Conservation (phyloP, 2,888 invertebrate genomes). For the Oligia strigilis region DNA sequence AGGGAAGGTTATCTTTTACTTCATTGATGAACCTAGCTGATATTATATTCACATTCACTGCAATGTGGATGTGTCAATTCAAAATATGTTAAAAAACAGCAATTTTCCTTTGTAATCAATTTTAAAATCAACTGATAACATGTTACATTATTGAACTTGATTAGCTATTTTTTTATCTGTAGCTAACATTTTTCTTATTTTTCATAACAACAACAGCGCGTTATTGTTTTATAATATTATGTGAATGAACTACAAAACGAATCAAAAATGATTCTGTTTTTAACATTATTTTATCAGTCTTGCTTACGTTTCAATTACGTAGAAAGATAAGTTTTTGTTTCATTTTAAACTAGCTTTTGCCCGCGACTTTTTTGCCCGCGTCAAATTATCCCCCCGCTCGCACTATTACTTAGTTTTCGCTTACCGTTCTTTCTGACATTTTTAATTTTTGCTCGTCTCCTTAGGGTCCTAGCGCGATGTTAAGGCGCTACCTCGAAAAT, state of each 20-base stretch:
- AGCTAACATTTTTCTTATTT: not conserved
- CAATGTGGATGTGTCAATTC: no score
- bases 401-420: not conserved
- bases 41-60: not conserved
- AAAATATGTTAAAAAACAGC: not conserved
- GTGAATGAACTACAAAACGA: slow-evolving; percentile 4
- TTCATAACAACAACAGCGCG: slow-evolving; percentile 15
- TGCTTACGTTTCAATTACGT: slow-evolving; percentile 13
- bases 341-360: not conserved
- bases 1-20: not conserved
- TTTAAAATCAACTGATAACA: not conserved
- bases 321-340: slow-evolving; percentile 12
- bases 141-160: not conserved
- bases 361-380: not conserved
- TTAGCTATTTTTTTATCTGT: not conserved
- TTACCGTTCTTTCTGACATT: not conserved
- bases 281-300: slow-evolving; percentile 11
- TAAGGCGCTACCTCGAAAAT: no score
- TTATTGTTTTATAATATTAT: slow-evolving; percentile 2
- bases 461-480: not conserved
- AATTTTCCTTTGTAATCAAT: slow-evolving; percentile 2
- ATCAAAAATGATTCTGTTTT: slow-evolving; percentile 10
- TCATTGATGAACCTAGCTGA: not conserved
- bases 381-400: not conserved
- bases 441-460: not conserved